These are phyloP conservation scores for Apocheima hispidaria DNA, from an alignment of 2,888 invertebrate genomes.

Conservation along the genomic window DNA sequence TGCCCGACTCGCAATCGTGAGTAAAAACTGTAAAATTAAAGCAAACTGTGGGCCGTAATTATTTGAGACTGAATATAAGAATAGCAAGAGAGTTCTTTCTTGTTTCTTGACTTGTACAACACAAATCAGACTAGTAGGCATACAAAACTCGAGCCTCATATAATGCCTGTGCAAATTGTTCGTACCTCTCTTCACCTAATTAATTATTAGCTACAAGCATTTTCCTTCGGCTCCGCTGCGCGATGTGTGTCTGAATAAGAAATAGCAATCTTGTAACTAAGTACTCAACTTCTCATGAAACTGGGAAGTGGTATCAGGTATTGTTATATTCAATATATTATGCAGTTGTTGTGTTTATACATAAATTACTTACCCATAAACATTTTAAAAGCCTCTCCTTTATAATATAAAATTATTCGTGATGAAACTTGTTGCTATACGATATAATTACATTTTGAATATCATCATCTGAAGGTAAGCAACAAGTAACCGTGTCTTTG, in stretches of 20 bases:
- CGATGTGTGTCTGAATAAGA: constrained; percentile 44
- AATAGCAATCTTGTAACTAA: constrained; percentile 41
- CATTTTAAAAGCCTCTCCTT: neutral
- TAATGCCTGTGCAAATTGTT: constrained; percentile 52
- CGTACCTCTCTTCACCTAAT: constrained; percentile 53
- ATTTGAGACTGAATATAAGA: neutral
- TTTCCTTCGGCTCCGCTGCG: constrained; percentile 40
- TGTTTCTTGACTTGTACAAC: constrained; percentile 15
- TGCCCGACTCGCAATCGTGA: neutral
- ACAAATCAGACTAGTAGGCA: constrained; percentile 38
- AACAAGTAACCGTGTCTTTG: constrained; percentile 22
- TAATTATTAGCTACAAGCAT: constrained; percentile 51
- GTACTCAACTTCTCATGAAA: constrained; percentile 20
- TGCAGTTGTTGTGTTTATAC: neutral
- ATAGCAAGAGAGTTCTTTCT: constrained; percentile 31
- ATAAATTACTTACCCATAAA: neutral
- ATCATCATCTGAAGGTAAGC: constrained; percentile 12
- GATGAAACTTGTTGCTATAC: constrained; percentile 9
- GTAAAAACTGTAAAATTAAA: neutral
- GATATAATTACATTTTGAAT: constrained; percentile 17
- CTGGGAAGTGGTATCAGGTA: constrained; percentile 2
- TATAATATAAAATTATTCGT: constrained; percentile 8
- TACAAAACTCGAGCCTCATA: constrained; percentile 47
- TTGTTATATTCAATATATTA: constrained; percentile 10
- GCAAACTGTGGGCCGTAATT: neutral